Percentiles rank a stretch among this genome's conserved stretches.
These are phyloP conservation scores for Magallana gigas DNA, from an alignment of 1,140 invertebrate genomes.

Conservation along the genomic window DNA sequence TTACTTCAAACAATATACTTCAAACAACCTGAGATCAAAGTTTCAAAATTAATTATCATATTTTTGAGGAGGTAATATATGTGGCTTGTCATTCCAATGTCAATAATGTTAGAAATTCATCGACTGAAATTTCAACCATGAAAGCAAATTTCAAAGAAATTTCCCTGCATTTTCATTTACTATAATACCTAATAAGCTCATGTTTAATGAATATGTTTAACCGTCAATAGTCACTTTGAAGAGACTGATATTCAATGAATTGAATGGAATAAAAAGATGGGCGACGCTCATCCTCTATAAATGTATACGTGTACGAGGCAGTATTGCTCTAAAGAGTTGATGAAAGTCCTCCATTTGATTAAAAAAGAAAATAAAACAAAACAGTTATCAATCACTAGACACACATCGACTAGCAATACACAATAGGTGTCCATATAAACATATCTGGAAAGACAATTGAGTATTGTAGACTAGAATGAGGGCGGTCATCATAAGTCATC, in stretches of 20 bases:
- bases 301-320: background rate
- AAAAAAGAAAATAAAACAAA: background rate
- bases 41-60: no score
- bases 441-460: constrained; percentile 16
- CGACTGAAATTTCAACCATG: no score
- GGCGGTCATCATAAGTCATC: constrained; percentile 53
- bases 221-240: no score
- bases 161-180: no score
- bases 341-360: background rate
- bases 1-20: no score
- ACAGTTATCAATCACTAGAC: constrained; percentile 11
- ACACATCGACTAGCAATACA: constrained; percentile 17
- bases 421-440: background rate
- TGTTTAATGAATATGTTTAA: no score
- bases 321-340: constrained; percentile 10
- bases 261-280: background rate
- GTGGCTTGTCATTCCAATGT: no score
- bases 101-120: no score
- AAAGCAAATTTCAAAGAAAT: no score
- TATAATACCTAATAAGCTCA: no score
- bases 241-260: background rate
- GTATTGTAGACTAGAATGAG: constrained; percentile 23
- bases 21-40: no score
- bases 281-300: background rate
- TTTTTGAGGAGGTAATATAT: no score